phyloP scores from a whole-genome alignment of 2,113 vertebrate genomes.

The Puffinus mauretanicus region DNA sequence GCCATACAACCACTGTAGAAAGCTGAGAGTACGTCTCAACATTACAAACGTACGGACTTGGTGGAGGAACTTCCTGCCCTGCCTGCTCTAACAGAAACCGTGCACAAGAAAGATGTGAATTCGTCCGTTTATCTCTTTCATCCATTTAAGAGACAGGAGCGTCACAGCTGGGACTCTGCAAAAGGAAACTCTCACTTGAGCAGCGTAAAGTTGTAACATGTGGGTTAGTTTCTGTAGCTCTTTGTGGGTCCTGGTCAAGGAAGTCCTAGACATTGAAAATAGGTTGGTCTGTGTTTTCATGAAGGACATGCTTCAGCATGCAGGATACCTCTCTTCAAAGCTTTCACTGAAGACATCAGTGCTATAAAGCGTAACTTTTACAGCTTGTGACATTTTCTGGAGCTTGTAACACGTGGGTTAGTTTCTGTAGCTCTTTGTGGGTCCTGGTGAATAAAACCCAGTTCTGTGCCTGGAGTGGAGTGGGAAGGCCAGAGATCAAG shows the following conservation, averaged over 20 bases:
- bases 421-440: background rate
- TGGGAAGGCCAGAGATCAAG: background rate
- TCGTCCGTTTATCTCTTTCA: background rate
- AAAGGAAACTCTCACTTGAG: background rate
- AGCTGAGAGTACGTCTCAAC: background rate
- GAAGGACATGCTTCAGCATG: background rate
- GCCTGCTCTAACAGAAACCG: background rate
- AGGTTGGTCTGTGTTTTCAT: background rate
- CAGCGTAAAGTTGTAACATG: background rate
- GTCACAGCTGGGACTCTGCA: background rate
- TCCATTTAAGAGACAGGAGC: background rate
- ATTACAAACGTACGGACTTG: background rate
- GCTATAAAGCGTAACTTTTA: background rate
- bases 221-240: too few species aligned
- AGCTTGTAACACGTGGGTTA: background rate
- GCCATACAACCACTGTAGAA: background rate
- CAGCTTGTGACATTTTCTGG: background rate
- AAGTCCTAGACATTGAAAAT: background rate
- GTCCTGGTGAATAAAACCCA: background rate
- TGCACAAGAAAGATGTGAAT: background rate
- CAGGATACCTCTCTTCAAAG: background rate
- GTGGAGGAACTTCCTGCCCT: background rate
- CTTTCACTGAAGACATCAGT: background rate
- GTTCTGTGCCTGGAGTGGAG: background rate
- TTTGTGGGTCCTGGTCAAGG: background rate